Percentiles rank a stretch among this genome's conserved stretches.
Evolutionary conservation across 2,888 invertebrate species (phyloP).

Genomic region (Stegophylla sp.): DNA sequence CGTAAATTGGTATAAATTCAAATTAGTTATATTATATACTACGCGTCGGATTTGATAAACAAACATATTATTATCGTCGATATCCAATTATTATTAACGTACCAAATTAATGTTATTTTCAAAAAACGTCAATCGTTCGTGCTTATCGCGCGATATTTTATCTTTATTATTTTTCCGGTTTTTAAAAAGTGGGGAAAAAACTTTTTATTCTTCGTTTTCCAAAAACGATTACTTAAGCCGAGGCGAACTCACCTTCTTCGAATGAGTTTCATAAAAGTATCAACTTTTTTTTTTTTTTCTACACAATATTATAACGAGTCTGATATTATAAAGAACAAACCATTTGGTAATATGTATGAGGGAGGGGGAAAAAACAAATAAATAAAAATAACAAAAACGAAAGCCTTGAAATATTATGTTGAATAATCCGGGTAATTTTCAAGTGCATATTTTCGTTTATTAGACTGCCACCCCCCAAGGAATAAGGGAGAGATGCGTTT

Average conservation of each 20-base stretch:
- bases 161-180: neutral
- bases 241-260: neutral
- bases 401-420: neutral
- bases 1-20: slow-evolving; percentile 10
- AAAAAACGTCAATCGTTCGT: neutral
- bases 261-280: slow-evolving; percentile 11
- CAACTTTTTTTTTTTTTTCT: neutral
- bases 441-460: neutral
- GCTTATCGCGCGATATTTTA: neutral
- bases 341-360: neutral
- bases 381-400: neutral
- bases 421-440: slow-evolving; percentile 1
- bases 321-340: slow-evolving; percentile 8
- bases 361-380: neutral
- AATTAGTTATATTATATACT: slow-evolving; percentile 3
- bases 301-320: neutral
- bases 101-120: slow-evolving; percentile 30
- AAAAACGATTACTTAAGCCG: slow-evolving; percentile 38
- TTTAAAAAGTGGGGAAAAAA: neutral
- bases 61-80: slow-evolving; percentile 19
- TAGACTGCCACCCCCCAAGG: neutral
- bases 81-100: slow-evolving; percentile 29
- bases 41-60: neutral
- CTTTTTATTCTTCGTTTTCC: slow-evolving; percentile 21
- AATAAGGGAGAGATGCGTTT: neutral